phyloP scores from a whole-genome alignment of 92 coral and sea anemone species.

The Pocillopora meandrina region DNA sequence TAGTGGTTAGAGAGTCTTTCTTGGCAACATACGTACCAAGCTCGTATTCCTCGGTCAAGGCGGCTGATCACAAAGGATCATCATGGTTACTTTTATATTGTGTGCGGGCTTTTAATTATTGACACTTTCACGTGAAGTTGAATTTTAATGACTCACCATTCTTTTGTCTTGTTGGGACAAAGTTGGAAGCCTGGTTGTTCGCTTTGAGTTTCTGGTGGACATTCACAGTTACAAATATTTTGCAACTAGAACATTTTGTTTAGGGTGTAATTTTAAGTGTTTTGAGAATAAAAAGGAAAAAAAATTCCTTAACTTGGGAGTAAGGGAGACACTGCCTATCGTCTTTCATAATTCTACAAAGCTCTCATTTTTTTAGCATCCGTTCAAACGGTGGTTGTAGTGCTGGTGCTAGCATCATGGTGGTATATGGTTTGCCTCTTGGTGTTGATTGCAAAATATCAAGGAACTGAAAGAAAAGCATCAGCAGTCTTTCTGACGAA shows the following conservation, averaged over 20 bases:
- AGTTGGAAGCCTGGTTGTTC: constrained; percentile 6
- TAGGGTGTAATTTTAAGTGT: neutral
- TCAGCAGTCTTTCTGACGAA: too few species aligned
- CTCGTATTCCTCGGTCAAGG: neutral
- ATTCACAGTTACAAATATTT: neutral
- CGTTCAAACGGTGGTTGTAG: neutral
- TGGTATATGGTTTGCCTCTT: constrained; percentile 12
- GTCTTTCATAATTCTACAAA: neutral
- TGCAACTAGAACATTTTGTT: neutral
- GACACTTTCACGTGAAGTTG: constrained; percentile 15
- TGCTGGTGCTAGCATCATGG: constrained; percentile 5
- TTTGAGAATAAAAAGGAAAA: neutral
- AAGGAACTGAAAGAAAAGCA: neutral
- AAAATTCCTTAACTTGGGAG: neutral
- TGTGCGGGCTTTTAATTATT: constrained; percentile 23
- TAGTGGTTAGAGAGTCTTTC: neutral
- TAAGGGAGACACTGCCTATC: too few species aligned
- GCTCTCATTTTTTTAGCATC: neutral
- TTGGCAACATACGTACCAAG: constrained; percentile 18
- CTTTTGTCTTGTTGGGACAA: constrained; percentile 33
- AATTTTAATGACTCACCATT: constrained; percentile 38
- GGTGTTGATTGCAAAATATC: neutral
- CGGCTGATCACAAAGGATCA: constrained; percentile 19
- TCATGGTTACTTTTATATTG: constrained; percentile 31
- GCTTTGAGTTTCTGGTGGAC: constrained; percentile 32